Percentiles rank a stretch among this genome's conserved stretches.
Conservation (phyloP, 2,797 vertebrate genomes). For the Psittacula derbiana region DNA sequence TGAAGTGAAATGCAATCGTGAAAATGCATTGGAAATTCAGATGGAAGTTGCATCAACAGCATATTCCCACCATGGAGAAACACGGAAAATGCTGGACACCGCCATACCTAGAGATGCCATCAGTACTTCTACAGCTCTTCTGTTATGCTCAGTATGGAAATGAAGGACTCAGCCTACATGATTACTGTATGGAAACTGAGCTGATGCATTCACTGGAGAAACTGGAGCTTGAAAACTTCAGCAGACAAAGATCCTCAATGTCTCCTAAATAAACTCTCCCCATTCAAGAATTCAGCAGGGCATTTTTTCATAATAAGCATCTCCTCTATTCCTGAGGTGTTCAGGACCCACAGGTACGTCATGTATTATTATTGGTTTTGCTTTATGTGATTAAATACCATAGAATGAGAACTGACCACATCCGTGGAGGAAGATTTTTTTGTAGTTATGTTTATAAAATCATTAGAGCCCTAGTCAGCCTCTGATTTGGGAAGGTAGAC, state of each 20-base stretch:
- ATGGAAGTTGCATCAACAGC: neutral
- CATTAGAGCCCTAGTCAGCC: neutral
- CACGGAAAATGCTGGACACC: neutral
- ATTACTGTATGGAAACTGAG: neutral
- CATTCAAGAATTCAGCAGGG: neutral
- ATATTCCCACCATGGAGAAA: neutral
- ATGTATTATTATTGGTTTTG: neutral
- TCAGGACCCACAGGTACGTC: constrained; percentile 26
- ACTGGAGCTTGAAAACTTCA: constrained; percentile 21
- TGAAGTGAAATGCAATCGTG: neutral
- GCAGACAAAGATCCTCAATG: neutral
- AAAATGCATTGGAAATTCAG: neutral
- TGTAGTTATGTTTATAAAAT: neutral
- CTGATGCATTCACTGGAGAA: neutral
- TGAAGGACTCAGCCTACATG: neutral
- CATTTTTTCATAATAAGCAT: neutral
- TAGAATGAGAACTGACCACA: neutral
- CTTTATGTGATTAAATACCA: neutral
- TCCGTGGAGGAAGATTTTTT: neutral
- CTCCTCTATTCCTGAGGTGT: neutral
- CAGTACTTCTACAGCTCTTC: neutral
- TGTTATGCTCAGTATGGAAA: neutral
- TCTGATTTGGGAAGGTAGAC: neutral
- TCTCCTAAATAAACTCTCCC: neutral
- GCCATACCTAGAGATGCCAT: neutral